phyloP scores from a whole-genome alignment of 1,140 invertebrate species.

The Drosophila sproati region DNA sequence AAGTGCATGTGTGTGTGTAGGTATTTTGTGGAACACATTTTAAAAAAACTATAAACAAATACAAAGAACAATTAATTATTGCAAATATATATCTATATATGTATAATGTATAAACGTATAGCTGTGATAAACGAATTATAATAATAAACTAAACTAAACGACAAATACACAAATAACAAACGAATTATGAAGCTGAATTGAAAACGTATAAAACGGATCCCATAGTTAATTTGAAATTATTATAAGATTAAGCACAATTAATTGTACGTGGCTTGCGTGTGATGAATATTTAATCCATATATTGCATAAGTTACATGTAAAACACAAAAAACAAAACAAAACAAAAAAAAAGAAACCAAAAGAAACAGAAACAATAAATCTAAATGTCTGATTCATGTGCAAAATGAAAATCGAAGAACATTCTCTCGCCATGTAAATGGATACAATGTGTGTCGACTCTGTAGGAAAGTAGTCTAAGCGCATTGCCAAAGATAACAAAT shows the following conservation, averaged over 20 bases:
- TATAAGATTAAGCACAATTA: conserved; percentile 26
- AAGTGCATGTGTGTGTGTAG: conserved; percentile 21
- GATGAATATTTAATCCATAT: conserved; percentile 59
- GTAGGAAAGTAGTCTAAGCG: conserved; percentile 48
- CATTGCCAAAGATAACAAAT: conserved; percentile 73
- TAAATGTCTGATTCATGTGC: conserved; percentile 77
- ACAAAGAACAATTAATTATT: conserved; percentile 27
- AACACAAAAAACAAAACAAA: conserved; percentile 37
- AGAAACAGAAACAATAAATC: conserved; percentile 74
- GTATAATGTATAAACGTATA: conserved; percentile 71
- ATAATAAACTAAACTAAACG: conserved; percentile 50
- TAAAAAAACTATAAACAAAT: conserved; percentile 20
- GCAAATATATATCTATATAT: conserved; percentile 64
- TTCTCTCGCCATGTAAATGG: conserved; percentile 29
- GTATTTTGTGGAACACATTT: conserved; percentile 33
- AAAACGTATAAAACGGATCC: conserved; percentile 25
- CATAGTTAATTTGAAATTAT: conserved; percentile 30
- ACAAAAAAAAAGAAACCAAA: conserved; percentile 55
- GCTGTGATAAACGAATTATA: conserved; percentile 79
- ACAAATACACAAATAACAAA: conserved; percentile 54
- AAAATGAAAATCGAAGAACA: conserved; percentile 46
- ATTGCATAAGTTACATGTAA: conserved; percentile 58
- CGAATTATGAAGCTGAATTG: conserved; percentile 63
- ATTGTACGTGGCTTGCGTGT: conserved; percentile 49
- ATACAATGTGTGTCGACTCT: conserved; percentile 1